Base-by-base conservation (phyloP, 2,113 vertebrate genomes). In the Pyxicephalus adspersus region DNA sequence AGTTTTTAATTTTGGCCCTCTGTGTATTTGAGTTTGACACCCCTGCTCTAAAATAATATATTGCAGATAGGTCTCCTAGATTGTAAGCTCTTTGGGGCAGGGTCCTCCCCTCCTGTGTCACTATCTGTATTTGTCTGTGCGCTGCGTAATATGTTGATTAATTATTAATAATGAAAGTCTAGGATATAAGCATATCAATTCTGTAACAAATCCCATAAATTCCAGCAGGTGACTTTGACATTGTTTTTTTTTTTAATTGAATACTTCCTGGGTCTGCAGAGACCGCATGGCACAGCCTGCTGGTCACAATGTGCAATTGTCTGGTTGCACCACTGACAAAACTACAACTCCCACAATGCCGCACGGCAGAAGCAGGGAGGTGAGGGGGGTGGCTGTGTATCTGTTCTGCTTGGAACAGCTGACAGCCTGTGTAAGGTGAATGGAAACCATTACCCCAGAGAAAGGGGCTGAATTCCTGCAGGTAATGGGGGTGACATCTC, bases 361-460 rank as follows among this genome's bases (percentile, higher is more conserved):
- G 87, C 84, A 29, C 89, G 38, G 8, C 68, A 64, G 58, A 38
- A 50, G 66, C 78, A 64, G 78, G 78, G 78, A 81, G 68, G 77
- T 68, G 64, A 38, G 55, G 77, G 61, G 65, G 77, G 19, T 66
- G 66, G 57, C 66, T 71, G 92, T 88, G 90, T 89, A 85, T 92
- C 89, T 86, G 90, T 91, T 92, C 90, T 91, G 87, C 85, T 86
- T 92, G 89, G 85, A 84, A 87, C 88, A 88, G 85, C 86, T 94
- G 93, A 93, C 92, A 94, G 92, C 89, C 54, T 61, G 74, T 26
- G 72, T 60, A 78, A 70, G 73, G 65, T 83, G 72, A 77, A 83
- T 70, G 63, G 63, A 63, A 67, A 71, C 73, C 73, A 83, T 76
- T 77, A 71, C 71, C 74, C 28, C 13, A 9, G 72, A 29, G 63